Evolutionary conservation across 2,888 invertebrate genomes (phyloP), one percentile per base, ranked within the genome.

Genomic region (Cheilosia scutellata): DNA sequence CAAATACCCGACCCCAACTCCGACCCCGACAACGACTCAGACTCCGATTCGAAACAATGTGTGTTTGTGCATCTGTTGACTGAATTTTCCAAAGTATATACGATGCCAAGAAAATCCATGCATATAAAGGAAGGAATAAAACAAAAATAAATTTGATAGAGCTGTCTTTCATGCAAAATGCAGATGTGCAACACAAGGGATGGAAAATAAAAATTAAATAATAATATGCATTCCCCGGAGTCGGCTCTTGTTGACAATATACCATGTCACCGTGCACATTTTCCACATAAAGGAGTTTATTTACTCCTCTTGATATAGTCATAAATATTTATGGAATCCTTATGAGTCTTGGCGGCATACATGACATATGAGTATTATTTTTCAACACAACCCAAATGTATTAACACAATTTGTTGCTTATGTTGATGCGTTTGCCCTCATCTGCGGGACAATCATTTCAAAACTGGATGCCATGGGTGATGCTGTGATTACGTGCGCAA

Each of bases 241-340:
- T 27, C 51, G 51, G 25, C 5, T 72, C 44, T 62, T 75, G 74
- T 62, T 80, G 74, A 62, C 58, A 55, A 57, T 68, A 68, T 47
- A 31, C 20, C 58, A 72, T 63, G 47, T 65, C 60, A 53, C 16
- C 58, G 16, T 65, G 44, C 44, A 72, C 37, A 20, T 25, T 37
- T 11, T 37, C 60, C 33, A 33, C 40, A 68, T 57, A 57, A 80
- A 68, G 68, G 63, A 68, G 68, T 75, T 74, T 90, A 89, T 90
- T 90, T 90, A 90, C 89, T 90, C 90, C 89, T 90, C 90, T 90
- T 91, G 91, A 91, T 91, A 91, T 90, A 91, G 91, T 91, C 91
- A 91, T 91, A 91, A 91, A 91, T 91, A 91, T 91, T 91, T 91
- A 91, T 91, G 91, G 90, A 91, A 91, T 89, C 88, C 88, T 90